Base-by-base conservation (phyloP, 2,888 invertebrate species). In the Orthosia gothica region DNA sequence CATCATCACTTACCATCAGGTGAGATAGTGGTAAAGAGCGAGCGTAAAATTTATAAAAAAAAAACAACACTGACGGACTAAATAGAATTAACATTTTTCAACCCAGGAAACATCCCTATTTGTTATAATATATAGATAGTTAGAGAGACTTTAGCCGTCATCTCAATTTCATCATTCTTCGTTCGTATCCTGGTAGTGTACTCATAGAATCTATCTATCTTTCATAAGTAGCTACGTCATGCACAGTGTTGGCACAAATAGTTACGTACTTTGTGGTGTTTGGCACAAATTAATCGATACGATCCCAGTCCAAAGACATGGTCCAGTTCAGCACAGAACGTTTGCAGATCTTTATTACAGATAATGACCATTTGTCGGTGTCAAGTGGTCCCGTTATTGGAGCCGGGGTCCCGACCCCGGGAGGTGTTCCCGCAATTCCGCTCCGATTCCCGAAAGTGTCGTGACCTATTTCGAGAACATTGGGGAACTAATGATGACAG, bases 341-440 rank as follows among this genome's bases (percentile, higher is more conserved):
- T 32, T 67, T 16, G 45, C 59, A 59, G 70, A 70, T 58, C 61
- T 61, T 59, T 49, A n/a, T 64, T 57, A 82, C 63, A 54, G 67
- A 79, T 80, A 73, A 72, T 55, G 26, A 23, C 26, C 59, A 79
- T 83, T 76, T 72, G 57, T 83, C 68, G 65, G n/a, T 73, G 82
- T 68, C 82, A 68, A 45, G 58, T 20, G 50, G 68, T 68, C 72
- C 49, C n/a, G n/a, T n/a, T n/a, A n/a, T n/a, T n/a, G 50, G 70
- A 79, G 65, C 57, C 16, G 81, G 61, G 45, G 45, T 20, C 45
- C 49, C 23, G 18, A 20, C 61, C 54, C 64, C 61, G 61, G 70
- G 32, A 52, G 62, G 55, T 54, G 52, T 23, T 45, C 58, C 57
- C 55, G 49, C n/a, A 40, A 49, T 54, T 52, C 57, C 23, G 45